Conservation (phyloP, 2,113 vertebrate genomes). For the Urocitellus parryii region DNA sequence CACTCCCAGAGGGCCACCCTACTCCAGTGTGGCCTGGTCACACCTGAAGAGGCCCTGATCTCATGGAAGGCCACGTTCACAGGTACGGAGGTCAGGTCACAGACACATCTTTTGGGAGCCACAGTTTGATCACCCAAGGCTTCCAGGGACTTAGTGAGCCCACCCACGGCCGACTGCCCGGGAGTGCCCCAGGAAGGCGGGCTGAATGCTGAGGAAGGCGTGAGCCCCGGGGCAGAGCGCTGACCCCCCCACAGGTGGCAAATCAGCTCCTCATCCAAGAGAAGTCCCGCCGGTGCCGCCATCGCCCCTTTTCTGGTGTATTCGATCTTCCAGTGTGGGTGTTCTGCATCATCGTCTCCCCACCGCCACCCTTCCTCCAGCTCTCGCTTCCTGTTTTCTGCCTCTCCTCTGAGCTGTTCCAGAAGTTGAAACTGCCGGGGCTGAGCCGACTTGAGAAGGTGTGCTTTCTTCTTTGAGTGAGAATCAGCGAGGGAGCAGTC, state of each 20-base stretch:
- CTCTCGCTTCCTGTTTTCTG: slow-evolving; percentile 15
- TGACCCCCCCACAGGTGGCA: rapidly evolving
- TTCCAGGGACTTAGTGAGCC: background rate
- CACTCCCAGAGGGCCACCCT: rapidly evolving
- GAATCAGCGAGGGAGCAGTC: rapidly evolving
- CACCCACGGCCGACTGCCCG: rapidly evolving
- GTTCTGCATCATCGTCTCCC: background rate
- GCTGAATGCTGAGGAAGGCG: rapidly evolving
- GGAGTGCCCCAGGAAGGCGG: background rate
- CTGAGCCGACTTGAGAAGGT: rapidly evolving
- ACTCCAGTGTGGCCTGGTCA: background rate
- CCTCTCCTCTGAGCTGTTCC: background rate
- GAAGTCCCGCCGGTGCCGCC: background rate
- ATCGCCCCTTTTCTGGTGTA: too few relatives aligned
- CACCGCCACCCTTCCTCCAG: too few relatives aligned
- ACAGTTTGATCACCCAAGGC: background rate
- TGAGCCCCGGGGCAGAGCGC: rapidly evolving
- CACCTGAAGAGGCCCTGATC: background rate
- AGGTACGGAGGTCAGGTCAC: background rate
- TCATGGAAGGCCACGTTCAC: background rate
- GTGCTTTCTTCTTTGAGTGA: background rate
- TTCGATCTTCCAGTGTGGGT: background rate
- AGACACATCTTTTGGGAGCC: rapidly evolving
- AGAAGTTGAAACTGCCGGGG: background rate
- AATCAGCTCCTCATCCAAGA: rapidly evolving